These are phyloP conservation scores for Tetrapedia diversipes DNA, from an alignment of 2,888 invertebrate genomes.

Conservation along the genomic window DNA sequence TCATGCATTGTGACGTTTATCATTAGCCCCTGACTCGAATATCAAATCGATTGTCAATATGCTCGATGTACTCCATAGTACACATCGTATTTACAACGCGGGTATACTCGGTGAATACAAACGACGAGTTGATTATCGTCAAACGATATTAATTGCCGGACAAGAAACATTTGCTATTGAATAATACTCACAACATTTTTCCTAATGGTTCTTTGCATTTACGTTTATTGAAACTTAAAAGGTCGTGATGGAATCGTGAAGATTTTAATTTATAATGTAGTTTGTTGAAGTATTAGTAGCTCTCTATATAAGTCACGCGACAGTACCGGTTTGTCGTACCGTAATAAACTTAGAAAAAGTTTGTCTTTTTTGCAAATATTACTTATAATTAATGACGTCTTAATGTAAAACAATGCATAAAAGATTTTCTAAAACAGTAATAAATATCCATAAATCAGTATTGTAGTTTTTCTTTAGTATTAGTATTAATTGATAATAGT, in stretches of 20 bases:
- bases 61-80: conserved; percentile 30
- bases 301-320: not conserved
- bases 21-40: conserved; percentile 49
- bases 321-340: no score
- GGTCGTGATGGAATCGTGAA: not conserved
- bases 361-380: not conserved
- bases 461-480: no score
- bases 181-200: not conserved
- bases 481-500: no score
- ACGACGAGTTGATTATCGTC: conserved; percentile 41
- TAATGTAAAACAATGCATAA: not conserved
- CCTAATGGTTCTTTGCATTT: not conserved
- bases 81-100: conserved; percentile 49
- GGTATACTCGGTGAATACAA: conserved; percentile 47
- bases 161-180: not conserved
- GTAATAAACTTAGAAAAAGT: not conserved
- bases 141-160: conserved; percentile 38
- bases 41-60: conserved; percentile 50
- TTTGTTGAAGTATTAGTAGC: not conserved
- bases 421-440: not conserved
- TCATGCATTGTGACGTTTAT: conserved; percentile 19
- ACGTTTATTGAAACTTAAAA: not conserved
- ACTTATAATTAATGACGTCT: not conserved
- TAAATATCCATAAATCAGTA: not conserved
- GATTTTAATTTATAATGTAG: conserved; percentile 10